A percentile compares a stretch with the other conserved stretches of the same genome.
These are phyloP conservation scores for Podocnemis expansa DNA, from an alignment of 2,113 vertebrate genomes.

Conservation along the genomic window DNA sequence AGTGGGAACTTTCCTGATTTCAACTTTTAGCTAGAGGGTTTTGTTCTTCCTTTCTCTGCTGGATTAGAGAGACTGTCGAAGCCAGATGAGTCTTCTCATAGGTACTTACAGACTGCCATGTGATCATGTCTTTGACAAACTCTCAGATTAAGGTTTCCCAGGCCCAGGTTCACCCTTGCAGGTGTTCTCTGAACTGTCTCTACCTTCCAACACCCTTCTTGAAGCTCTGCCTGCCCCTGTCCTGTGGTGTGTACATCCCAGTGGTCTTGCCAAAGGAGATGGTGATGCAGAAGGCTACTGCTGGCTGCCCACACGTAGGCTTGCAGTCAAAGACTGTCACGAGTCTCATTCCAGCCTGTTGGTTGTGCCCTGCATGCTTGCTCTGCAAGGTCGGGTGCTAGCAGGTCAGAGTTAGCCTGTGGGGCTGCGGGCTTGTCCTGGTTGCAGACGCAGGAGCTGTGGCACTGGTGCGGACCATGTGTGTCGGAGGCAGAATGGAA, in stretches of 20 bases:
- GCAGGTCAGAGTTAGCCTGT: no score
- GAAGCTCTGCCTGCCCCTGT: no score
- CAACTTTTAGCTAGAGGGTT: not conserved
- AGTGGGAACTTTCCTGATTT: not conserved
- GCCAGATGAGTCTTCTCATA: not conserved
- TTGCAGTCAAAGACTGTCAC: no score
- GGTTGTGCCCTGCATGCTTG: no score
- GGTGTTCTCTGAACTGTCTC: not conserved
- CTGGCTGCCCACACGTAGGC: no score
- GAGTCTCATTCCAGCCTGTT: no score
- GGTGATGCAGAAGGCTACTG: not conserved
- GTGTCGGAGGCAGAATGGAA: not conserved
- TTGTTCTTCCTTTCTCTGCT: not conserved
- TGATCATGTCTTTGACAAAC: not conserved
- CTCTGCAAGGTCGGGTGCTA: no score
- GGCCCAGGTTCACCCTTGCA: not conserved
- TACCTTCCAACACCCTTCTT: no score
- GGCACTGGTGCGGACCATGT: no score
- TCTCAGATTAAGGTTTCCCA: not conserved
- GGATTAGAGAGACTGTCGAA: not conserved
- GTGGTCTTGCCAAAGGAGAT: not conserved
- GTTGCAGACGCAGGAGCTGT: no score
- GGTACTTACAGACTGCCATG: not conserved
- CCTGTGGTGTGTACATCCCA: no score
- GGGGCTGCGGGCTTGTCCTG: no score